Conservation (phyloP, 37 sponge, comb jelly and placozoan genomes). For the Aphrocallistes beatrix region DNA sequence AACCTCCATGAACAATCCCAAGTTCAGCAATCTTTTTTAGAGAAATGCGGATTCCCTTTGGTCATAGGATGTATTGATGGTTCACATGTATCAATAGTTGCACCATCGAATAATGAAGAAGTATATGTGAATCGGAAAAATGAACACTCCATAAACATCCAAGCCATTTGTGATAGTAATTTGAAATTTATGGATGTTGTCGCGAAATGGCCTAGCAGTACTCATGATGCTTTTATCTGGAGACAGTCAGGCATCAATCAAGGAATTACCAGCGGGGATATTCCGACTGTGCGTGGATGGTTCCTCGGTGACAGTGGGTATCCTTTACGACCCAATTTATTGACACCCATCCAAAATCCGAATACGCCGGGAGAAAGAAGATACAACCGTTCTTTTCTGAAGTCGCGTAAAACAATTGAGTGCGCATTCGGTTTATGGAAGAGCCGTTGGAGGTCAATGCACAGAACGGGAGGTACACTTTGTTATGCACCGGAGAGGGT, state of each 20-base stretch:
- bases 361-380: not conserved
- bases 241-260: not conserved
- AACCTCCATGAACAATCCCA: not conserved
- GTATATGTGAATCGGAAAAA: not conserved
- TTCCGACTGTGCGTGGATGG: not conserved
- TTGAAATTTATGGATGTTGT: not conserved
- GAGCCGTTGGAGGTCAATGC: constrained; percentile 1
- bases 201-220: not conserved
- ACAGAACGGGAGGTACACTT: not conserved
- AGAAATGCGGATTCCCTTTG: not conserved
- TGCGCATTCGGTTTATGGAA: constrained; percentile 1
- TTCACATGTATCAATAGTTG: not conserved
- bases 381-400: not conserved
- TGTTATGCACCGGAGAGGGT: not conserved
- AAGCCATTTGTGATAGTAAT: not conserved
- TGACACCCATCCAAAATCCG: not conserved
- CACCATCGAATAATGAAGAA: not conserved
- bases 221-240: not conserved
- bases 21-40: not conserved
- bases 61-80: not conserved
- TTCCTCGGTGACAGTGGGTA: not conserved
- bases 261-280: not conserved
- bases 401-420: not conserved
- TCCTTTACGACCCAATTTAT: not conserved
- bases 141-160: not conserved